Percentiles rank a stretch among this genome's conserved stretches.
These are phyloP conservation scores for Podargus strigoides DNA, from an alignment of 2,797 vertebrate genomes.

Conservation along the genomic window DNA sequence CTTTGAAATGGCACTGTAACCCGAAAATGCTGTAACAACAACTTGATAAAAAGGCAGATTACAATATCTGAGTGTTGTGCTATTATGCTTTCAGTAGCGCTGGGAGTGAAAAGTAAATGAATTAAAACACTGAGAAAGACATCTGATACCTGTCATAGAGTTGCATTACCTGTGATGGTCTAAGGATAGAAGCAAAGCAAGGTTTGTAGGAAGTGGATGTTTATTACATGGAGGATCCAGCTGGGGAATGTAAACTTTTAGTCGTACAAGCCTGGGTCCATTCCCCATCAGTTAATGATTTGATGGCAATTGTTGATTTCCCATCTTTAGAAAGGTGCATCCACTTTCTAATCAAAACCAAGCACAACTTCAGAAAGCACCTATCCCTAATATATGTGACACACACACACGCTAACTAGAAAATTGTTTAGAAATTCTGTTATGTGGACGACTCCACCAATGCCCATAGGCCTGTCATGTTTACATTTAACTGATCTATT, in stretches of 20 bases:
- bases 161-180: neutral
- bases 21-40: neutral
- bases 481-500: neutral
- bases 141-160: neutral
- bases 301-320: neutral
- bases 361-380: neutral
- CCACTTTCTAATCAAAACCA: neutral
- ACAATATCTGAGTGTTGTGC: neutral
- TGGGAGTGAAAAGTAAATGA: neutral
- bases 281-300: neutral
- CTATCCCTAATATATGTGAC: neutral
- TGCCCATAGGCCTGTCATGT: too few species aligned
- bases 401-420: rapidly evolving
- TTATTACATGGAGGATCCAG: neutral
- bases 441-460: neutral
- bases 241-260: neutral
- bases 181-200: neutral
- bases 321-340: neutral
- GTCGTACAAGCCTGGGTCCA: neutral
- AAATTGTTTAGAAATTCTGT: neutral
- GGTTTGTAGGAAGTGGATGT: neutral
- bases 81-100: neutral
- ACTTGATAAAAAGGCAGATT: neutral
- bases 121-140: neutral
- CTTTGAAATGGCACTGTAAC: neutral